A percentile compares a stretch with the other conserved stretches of the same genome.
phyloP scores from a whole-genome alignment of 2,888 invertebrate genomes.

The Callyntrura sp. region DNA sequence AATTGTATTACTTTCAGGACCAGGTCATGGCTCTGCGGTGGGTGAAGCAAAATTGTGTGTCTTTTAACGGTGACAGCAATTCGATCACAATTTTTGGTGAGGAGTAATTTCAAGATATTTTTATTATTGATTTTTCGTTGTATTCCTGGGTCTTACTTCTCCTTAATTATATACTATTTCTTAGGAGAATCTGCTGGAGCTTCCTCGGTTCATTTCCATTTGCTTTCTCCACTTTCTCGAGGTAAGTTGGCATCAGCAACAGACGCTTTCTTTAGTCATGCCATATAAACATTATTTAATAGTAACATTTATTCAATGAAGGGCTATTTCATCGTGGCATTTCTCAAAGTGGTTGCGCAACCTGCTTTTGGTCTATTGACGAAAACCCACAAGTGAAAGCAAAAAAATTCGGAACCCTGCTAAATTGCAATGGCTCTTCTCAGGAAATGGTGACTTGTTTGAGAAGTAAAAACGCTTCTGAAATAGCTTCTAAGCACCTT shows the following conservation, averaged over 20 bases:
- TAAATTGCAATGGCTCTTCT: slow-evolving; percentile 79
- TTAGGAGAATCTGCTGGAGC: slow-evolving; percentile 75
- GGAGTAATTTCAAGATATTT: not conserved
- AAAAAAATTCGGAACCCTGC: slow-evolving; percentile 49
- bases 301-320: slow-evolving; percentile 22
- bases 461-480: slow-evolving; percentile 69
- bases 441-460: slow-evolving; percentile 78
- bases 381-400: slow-evolving; percentile 75
- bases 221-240: slow-evolving; percentile 73
- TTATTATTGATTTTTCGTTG: no score
- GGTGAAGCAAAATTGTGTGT: slow-evolving; percentile 48
- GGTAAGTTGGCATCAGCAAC: slow-evolving; percentile 59
- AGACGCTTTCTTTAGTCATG: no score
- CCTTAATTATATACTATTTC: no score
- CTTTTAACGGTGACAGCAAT: slow-evolving; percentile 43
- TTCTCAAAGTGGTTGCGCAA: slow-evolving; percentile 81
- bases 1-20: slow-evolving; percentile 19
- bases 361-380: slow-evolving; percentile 82
- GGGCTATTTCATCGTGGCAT: slow-evolving; percentile 82
- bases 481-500: slow-evolving; percentile 76
- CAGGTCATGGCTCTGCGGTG: slow-evolving; percentile 56
- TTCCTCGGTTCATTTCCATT: slow-evolving; percentile 65
- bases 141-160: no score
- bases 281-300: not conserved
- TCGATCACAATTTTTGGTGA: slow-evolving; percentile 55